These are phyloP conservation scores for Mus caroli DNA, from an alignment of 2,797 vertebrate species.

Conservation along the genomic window DNA sequence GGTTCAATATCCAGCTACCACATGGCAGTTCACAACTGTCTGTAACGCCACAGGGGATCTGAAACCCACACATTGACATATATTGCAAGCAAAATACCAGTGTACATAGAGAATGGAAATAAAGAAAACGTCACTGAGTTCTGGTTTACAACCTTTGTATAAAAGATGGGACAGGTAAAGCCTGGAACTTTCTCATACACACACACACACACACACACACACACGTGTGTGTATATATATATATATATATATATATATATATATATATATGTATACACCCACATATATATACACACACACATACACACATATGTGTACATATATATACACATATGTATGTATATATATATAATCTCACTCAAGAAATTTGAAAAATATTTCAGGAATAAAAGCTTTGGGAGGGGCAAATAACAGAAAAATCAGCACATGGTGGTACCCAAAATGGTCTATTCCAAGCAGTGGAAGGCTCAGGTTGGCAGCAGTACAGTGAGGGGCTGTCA, in stretches of 20 bases:
- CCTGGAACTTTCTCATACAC: background rate
- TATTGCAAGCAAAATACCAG: background rate
- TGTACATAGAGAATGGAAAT: background rate
- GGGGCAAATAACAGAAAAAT: slow-evolving; percentile 24
- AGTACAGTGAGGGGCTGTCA: background rate
- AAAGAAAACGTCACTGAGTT: background rate
- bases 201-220: too few relatives aligned
- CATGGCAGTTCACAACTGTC: background rate
- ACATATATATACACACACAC: too few relatives aligned
- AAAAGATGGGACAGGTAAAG: background rate
- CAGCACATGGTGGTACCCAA: background rate
- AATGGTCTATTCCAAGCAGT: background rate
- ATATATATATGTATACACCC: background rate
- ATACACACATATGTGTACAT: background rate
- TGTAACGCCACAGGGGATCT: background rate
- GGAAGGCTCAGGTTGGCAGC: background rate
- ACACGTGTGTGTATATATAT: too few relatives aligned
- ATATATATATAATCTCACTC: too few relatives aligned
- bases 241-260: too few relatives aligned
- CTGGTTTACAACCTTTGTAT: background rate
- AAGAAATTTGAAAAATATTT: background rate
- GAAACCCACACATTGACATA: background rate
- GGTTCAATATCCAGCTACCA: background rate
- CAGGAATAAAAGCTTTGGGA: background rate
- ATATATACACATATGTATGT: background rate